Evolutionary conservation across 2,113 vertebrate species (phyloP), one percentile per base, ranked within the genome.

Genomic region (Geococcyx californianus): DNA sequence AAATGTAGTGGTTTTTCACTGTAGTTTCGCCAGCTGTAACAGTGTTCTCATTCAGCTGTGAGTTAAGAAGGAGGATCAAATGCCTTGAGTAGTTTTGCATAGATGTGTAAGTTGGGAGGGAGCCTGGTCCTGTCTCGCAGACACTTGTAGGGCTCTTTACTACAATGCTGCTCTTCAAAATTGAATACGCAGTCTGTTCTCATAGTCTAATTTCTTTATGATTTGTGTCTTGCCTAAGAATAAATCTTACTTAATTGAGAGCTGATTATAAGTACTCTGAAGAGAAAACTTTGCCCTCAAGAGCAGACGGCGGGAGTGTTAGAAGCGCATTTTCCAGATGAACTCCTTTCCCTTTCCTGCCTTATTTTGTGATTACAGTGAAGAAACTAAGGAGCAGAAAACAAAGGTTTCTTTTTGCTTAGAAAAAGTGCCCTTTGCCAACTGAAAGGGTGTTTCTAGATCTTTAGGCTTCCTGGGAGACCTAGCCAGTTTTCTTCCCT

Each of bases 291-390:
- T 90, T 91, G 60, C 36, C 94, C 33, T 67, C 52, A 31, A 72
- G 60, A 75, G 58, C 38, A 75, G 84, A 38, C 33, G 47, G 64
- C 59, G 78, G 64, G 76, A 94, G 68, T 11, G 59, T 81, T 47
- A 90, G 92, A 54, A 59, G 69, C 1, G 0, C 54, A 47, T 84
- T 90, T 94, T 96, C 93, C 77, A 93, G 64, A 56, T 72, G 60
- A 94, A 56, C 51, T 87, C 56, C 34, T 93, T 86, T 70, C 16
- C 56, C 34, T 93, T 86, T 70, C 16, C 16, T 75, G 79, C 44
- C 64, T 96, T 80, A 24, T 78, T 90, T 75, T 92, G 52, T 68
- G 73, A 90, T 52, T 74, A 59, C 64, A 90, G 89, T 59, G 36
- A 94, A 86, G 60, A 78, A 88, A 77, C 13, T 31, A 36, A 52